Conservation (phyloP, 2,888 invertebrate genomes). For the Acrocyrtus sp. region DNA sequence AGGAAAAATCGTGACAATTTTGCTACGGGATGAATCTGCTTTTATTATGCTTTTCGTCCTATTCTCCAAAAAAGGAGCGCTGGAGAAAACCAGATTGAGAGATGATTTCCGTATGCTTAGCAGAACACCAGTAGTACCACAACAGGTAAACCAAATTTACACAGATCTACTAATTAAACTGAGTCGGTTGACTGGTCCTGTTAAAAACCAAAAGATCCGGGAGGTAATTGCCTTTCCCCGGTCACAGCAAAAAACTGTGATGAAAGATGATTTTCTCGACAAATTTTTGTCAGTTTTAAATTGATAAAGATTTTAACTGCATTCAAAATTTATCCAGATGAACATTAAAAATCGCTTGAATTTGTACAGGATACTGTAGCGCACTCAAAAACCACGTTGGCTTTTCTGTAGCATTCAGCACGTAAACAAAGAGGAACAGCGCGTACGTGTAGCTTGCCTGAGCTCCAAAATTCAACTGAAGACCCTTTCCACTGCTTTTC, state of each 20-base stretch:
- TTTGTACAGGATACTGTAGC: too few species aligned
- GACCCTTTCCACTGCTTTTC: constrained; percentile 1
- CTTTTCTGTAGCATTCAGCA: background rate
- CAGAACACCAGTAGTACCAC: too few species aligned
- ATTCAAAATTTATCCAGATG: background rate
- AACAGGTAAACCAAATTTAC: too few species aligned
- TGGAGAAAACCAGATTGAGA: background rate
- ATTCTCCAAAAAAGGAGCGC: background rate
- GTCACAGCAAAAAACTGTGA: too few species aligned
- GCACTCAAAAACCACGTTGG: too few species aligned
- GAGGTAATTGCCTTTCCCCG: too few species aligned
- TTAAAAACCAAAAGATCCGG: too few species aligned
- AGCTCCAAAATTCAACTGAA: constrained; percentile 33
- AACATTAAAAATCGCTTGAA: background rate
- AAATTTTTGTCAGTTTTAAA: background rate
- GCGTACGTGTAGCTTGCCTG: constrained; percentile 13
- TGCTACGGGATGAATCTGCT: too few species aligned
- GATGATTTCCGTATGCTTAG: too few species aligned
- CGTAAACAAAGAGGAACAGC: background rate
- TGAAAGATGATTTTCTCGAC: too few species aligned
- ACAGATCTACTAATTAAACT: too few species aligned
- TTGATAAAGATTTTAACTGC: background rate
- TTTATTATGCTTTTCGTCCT: background rate
- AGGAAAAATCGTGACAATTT: background rate
- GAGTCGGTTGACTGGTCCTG: too few species aligned